phyloP scores from a whole-genome alignment of 2,797 vertebrate species.

The Onychomys torridus region DNA sequence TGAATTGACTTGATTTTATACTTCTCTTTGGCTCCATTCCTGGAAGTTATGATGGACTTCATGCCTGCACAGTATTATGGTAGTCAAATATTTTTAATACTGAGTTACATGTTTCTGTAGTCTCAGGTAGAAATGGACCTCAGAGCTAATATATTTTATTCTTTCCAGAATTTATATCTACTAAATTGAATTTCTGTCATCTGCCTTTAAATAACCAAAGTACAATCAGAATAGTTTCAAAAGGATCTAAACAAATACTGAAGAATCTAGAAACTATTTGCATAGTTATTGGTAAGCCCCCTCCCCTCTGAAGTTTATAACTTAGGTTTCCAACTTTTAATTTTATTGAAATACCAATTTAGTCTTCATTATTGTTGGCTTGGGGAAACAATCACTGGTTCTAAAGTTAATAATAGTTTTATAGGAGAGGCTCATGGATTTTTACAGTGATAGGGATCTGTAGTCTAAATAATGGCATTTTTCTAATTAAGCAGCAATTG shows the following conservation, averaged over 20 bases:
- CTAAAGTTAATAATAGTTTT: conserved; percentile 76
- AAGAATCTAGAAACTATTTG: conserved; percentile 59
- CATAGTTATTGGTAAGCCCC: conserved; percentile 27
- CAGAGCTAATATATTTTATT: conserved; percentile 46
- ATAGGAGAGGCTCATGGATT: conserved; percentile 53
- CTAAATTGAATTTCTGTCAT: conserved; percentile 54
- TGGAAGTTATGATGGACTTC: not conserved
- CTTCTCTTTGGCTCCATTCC: not conserved
- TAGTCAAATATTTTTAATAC: conserved; percentile 1
- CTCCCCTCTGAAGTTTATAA: conserved; percentile 39
- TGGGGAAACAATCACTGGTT: conserved; percentile 61
- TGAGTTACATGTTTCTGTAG: conserved; percentile 11
- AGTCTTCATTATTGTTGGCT: conserved; percentile 66
- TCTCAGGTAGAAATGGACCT: conserved; percentile 12
- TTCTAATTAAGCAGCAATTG: conserved; percentile 78
- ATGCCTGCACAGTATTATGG: conserved; percentile 26
- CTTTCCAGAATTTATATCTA: not conserved
- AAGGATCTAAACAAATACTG: conserved; percentile 55
- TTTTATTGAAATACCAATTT: conserved; percentile 74
- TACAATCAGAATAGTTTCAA: conserved; percentile 22
- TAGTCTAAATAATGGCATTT: conserved; percentile 72
- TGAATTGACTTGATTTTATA: conserved; percentile 48
- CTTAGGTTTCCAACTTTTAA: conserved; percentile 55
- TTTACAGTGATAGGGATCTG: conserved; percentile 60
- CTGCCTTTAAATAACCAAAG: conserved; percentile 43